Evolutionary conservation across 2,113 vertebrate genomes (phyloP).

Genomic region (Thryonomys swinderianus): DNA sequence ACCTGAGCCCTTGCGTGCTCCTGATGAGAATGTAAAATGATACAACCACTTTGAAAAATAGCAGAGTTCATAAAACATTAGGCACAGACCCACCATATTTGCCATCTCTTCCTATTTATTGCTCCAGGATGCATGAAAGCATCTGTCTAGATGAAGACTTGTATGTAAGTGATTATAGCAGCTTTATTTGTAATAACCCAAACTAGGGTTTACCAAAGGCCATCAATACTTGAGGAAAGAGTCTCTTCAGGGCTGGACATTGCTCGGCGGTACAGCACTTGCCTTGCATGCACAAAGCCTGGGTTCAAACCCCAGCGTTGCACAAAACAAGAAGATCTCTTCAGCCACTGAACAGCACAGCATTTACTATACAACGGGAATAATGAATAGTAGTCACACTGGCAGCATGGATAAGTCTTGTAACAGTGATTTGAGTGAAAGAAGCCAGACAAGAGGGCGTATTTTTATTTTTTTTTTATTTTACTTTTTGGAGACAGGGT

Average conservation of each 20-base stretch:
- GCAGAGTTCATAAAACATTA: not conserved
- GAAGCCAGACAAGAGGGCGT: not conserved
- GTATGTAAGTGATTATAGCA: not conserved
- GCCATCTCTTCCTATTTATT: not conserved
- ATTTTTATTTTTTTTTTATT: too few species aligned
- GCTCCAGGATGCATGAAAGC: not conserved
- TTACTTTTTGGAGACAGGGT: too few species aligned
- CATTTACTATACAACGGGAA: not conserved
- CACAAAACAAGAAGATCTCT: not conserved
- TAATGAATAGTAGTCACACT: not conserved
- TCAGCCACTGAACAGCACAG: not conserved
- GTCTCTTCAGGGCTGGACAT: not conserved
- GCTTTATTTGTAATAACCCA: not conserved
- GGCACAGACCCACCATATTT: not conserved
- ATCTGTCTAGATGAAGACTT: not conserved
- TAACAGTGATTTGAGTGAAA: not conserved
- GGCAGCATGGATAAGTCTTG: not conserved
- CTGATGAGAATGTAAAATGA: not conserved
- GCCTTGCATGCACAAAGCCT: not conserved
- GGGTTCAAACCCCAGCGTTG: not conserved
- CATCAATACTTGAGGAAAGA: not conserved
- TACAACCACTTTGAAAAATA: not conserved
- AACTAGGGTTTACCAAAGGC: not conserved
- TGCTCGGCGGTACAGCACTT: not conserved
- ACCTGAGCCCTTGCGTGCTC: not conserved